Base-by-base conservation (phyloP, 2,888 invertebrate genomes). In the Oscheius sp. region DNA sequence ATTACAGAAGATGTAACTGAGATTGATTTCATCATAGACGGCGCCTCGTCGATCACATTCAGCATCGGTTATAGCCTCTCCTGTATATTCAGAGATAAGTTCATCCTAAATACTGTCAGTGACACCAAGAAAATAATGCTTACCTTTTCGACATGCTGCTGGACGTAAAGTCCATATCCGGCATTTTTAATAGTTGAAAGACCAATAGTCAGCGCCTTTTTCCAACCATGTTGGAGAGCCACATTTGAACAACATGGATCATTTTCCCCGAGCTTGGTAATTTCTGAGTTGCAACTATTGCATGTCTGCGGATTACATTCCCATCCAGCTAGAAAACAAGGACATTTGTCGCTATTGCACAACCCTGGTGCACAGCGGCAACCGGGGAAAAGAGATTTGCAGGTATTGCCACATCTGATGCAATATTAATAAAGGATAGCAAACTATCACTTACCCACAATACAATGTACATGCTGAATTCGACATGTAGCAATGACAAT, bases 11-110 rank as follows among this genome's bases (percentile, higher is more conserved):
- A 99, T 92, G 90, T 99, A 99, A 87, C 96, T 97, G 91, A 96
- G 97, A 94, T 96, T 96, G 89, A 96, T 96, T 90, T 96, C 96
- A 91, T 99, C 99, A 90, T 99, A 99, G 6, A 99, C 97, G 91
- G 97, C 97, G 76, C 99, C 99, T 82, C 99, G 92, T 27, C 98
- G 92, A 90, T 99, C 99, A 3, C 98, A 98, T 91, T 99, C 99
- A 89, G 97, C 97, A 90, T 97, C 96, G 2, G 94, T 95, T 85
- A 99, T 98, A 2, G 78, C 89, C 91, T 99, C 99, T 0, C 99
- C 99, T 89, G 98, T 98, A 90, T 99, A 99, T 90, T 99, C 99
- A 0, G 96, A 96, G 81, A 99, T 97, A 89, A 99, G 98, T 91
- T 99, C 98, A 90, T 43, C 18, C 43, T 49, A 13, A 35, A 9